These are phyloP conservation scores for Abrostola triplasia DNA, from an alignment of 2,888 invertebrate species.

Conservation along the genomic window DNA sequence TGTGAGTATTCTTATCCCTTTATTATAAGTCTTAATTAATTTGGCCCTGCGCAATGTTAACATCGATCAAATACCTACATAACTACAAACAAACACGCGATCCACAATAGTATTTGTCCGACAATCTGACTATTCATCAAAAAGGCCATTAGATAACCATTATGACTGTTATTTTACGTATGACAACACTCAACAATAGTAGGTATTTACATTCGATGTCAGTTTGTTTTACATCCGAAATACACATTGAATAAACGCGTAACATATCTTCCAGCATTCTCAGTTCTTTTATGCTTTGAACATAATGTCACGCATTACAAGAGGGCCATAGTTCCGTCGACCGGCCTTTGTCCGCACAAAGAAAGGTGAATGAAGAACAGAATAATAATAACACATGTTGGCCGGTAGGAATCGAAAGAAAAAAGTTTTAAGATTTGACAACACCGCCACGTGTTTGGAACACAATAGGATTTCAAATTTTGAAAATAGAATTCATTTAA, in stretches of 20 bases:
- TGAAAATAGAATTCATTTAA: constrained; percentile 68
- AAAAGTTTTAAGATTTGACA: constrained; percentile 79
- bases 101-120: constrained; percentile 62
- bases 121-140: constrained; percentile 72
- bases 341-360: constrained; percentile 78
- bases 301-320: constrained; percentile 83
- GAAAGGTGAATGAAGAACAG: constrained; percentile 83
- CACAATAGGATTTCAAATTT: constrained; percentile 71
- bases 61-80: constrained; percentile 1
- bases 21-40: too few relatives aligned
- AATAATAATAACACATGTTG: constrained; percentile 84
- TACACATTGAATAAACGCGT: constrained; percentile 84
- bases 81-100: constrained; percentile 43
- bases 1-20: too few relatives aligned
- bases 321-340: constrained; percentile 80
- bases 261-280: constrained; percentile 83
- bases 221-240: constrained; percentile 88
- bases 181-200: constrained; percentile 84
- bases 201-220: constrained; percentile 86
- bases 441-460: constrained; percentile 81
- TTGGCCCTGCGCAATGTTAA: background rate
- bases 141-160: constrained; percentile 83
- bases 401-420: constrained; percentile 76
- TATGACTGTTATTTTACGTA: constrained; percentile 81
- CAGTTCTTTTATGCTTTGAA: constrained; percentile 78